phyloP scores from a whole-genome alignment of 2,888 invertebrate species.

The Coleophora flavipennella region DNA sequence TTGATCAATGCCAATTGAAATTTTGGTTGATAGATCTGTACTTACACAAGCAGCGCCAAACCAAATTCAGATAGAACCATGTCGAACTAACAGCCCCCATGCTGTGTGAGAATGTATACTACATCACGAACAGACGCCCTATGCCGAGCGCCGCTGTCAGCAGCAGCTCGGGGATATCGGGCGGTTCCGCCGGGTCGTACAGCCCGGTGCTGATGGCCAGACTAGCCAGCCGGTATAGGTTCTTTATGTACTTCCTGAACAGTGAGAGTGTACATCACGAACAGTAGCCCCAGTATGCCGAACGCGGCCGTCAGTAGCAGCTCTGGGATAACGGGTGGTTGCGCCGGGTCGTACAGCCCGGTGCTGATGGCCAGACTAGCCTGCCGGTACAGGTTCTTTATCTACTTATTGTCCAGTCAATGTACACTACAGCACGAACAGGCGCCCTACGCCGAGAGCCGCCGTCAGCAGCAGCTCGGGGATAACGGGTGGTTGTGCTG shows the following conservation, averaged over 20 bases:
- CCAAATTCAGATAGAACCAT: no score
- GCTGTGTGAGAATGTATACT: no score
- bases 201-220: conserved; percentile 36
- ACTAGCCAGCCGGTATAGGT: conserved; percentile 32
- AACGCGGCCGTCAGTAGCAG: conserved; percentile 26
- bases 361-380: conserved; percentile 35
- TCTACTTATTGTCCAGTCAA: conserved; percentile 32
- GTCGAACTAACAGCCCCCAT: no score
- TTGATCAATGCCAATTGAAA: no score
- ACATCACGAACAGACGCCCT: no score
- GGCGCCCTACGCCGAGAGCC: conserved; percentile 23
- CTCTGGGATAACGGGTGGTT: conserved; percentile 26
- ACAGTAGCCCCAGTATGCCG: conserved; percentile 31
- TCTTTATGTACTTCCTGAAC: conserved; percentile 29
- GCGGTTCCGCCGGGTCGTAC: conserved; percentile 23
- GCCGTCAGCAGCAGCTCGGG: conserved; percentile 30
- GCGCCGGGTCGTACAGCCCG: conserved; percentile 26
- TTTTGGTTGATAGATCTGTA: no score
- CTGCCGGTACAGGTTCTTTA: conserved; percentile 32
- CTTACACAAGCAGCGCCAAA: no score
- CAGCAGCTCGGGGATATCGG: conserved; percentile 27
- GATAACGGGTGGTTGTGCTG: conserved; percentile 22
- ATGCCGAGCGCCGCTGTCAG: conserved; percentile 27
- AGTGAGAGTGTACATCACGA: conserved; percentile 27
- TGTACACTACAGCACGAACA: no score